phyloP scores from a whole-genome alignment of 2,888 invertebrate genomes.

The Polyploca ridens region DNA sequence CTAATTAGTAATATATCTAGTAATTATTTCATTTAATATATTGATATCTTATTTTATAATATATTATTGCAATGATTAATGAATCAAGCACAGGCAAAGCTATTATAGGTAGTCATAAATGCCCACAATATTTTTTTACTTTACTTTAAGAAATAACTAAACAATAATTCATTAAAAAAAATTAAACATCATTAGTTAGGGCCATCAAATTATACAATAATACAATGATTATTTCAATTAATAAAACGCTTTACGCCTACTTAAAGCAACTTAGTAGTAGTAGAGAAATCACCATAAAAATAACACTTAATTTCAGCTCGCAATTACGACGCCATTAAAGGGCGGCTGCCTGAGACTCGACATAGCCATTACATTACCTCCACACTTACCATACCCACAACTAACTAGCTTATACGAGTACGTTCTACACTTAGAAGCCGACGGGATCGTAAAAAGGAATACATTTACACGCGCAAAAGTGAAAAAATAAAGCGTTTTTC shows the following conservation, averaged over 20 bases:
- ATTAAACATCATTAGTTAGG: slow-evolving; percentile 14
- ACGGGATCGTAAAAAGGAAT: slow-evolving; percentile 64
- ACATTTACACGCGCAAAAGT: slow-evolving; percentile 52
- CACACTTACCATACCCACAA: slow-evolving; percentile 66
- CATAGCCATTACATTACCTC: slow-evolving; percentile 74
- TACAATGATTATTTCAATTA: slow-evolving; percentile 72
- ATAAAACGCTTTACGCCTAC: slow-evolving; percentile 80
- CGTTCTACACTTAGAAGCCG: slow-evolving; percentile 58
- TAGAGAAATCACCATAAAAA: slow-evolving; percentile 84
- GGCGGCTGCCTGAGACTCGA: slow-evolving; percentile 73
- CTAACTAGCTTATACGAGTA: slow-evolving; percentile 49
- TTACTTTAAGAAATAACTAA: not conserved
- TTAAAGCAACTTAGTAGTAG: slow-evolving; percentile 82
- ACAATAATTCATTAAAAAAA: slow-evolving; percentile 21
- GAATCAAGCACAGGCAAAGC: too few relatives aligned
- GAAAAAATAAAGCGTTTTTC: slow-evolving; percentile 51
- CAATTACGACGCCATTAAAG: slow-evolving; percentile 81
- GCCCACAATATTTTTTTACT: too few relatives aligned
- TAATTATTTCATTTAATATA: too few relatives aligned
- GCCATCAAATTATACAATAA: slow-evolving; percentile 36
- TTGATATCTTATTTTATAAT: too few relatives aligned
- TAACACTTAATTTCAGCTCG: slow-evolving; percentile 83
- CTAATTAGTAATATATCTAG: too few relatives aligned
- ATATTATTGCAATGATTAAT: too few relatives aligned
- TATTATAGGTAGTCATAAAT: too few relatives aligned